phyloP scores from a whole-genome alignment of 2,113 vertebrate species.

The Hippocampus barbouri region DNA sequence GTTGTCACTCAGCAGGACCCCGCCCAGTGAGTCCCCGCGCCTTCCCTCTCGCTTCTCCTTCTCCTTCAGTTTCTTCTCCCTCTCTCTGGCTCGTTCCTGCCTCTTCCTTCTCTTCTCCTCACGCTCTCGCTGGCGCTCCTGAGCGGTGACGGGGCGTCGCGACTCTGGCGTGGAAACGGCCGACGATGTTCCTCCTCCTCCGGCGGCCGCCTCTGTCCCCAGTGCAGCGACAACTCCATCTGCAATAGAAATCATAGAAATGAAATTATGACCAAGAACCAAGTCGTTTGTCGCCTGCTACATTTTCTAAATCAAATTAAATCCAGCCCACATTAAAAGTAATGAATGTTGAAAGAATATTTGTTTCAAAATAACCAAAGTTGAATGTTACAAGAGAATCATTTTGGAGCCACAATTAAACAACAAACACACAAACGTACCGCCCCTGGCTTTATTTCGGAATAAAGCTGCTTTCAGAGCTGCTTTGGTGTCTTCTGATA shows the following conservation, averaged over 20 bases:
- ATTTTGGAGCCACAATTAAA: background rate
- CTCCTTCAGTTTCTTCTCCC: conserved; percentile 80
- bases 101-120: conserved; percentile 85
- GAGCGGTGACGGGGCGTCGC: conserved; percentile 83
- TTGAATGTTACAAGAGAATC: too few relatives aligned
- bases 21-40: conserved; percentile 70
- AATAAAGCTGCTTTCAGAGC: conserved; percentile 87
- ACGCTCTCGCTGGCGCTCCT: conserved; percentile 86
- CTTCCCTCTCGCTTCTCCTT: conserved; percentile 75
- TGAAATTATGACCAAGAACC: background rate
- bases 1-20: conserved; percentile 83
- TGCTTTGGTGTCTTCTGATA: conserved; percentile 90
- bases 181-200: conserved; percentile 45
- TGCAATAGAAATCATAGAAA: conserved; percentile 30
- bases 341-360: too few relatives aligned
- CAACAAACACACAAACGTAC: conserved; percentile 51
- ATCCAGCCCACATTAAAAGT: too few relatives aligned
- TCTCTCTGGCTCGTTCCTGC: conserved; percentile 81
- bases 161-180: conserved; percentile 62
- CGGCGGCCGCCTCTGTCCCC: conserved; percentile 39
- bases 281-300: too few relatives aligned
- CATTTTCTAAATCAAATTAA: too few relatives aligned
- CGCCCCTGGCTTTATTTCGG: conserved; percentile 83
- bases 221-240: conserved; percentile 58
- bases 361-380: too few relatives aligned